Evolutionary conservation across 2,113 vertebrate genomes (phyloP).

Genomic region (Geococcyx californianus): DNA sequence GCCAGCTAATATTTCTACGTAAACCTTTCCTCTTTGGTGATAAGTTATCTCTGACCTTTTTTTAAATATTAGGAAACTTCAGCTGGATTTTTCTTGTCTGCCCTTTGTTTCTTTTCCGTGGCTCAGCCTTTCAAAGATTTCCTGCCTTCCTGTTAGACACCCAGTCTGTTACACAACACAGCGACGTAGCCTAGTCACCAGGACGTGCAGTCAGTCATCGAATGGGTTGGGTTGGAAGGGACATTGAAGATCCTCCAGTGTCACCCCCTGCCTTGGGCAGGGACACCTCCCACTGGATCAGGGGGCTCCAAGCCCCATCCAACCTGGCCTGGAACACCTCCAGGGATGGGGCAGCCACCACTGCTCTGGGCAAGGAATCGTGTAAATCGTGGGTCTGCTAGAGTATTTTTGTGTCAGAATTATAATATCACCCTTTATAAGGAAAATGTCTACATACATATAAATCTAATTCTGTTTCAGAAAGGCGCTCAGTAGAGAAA

Average conservation of each 20-base stretch:
- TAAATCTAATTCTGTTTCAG: background rate
- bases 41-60: background rate
- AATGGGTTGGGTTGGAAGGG: no score
- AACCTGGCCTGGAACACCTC: no score
- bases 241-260: no score
- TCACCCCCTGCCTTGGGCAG: no score
- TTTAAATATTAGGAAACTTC: background rate
- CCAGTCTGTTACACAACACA: rapidly evolving
- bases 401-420: background rate
- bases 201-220: background rate
- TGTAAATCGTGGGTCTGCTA: background rate
- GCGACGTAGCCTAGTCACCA: background rate
- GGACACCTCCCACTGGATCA: no score
- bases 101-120: background rate
- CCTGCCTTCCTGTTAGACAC: background rate
- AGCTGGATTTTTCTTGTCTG: background rate
- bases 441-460: background rate
- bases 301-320: no score
- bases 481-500: background rate
- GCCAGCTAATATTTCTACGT: background rate
- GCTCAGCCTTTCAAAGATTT: background rate
- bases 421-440: background rate
- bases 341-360: no score
- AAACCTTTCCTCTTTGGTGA: background rate
- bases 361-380: no score